Conservation (phyloP, 2,888 invertebrate species). For the Seira ritae region DNA sequence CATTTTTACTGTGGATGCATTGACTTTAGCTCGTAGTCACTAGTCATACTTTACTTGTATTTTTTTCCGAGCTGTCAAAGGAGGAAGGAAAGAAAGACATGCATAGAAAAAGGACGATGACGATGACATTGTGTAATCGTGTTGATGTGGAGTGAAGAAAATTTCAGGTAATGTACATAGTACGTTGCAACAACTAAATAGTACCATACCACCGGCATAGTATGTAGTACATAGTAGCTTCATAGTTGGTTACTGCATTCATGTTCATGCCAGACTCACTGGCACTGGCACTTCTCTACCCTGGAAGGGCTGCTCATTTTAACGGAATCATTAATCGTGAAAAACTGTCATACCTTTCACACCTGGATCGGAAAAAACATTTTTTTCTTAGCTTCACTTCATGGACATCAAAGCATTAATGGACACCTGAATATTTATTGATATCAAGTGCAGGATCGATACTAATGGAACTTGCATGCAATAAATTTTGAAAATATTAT, state of each 20-base stretch:
- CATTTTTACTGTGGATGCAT: background rate
- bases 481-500: too few species aligned
- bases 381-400: too few species aligned
- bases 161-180: too few species aligned
- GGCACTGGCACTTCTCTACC: too few species aligned
- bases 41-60: slow-evolving; percentile 33
- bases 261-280: slow-evolving; percentile 44
- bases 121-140: slow-evolving; percentile 49
- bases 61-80: slow-evolving; percentile 55
- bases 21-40: background rate
- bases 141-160: background rate
- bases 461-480: too few species aligned
- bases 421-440: too few species aligned
- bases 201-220: background rate
- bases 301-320: slow-evolving; percentile 69
- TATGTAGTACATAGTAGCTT: background rate
- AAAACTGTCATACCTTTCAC: slow-evolving; percentile 71
- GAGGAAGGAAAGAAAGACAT: slow-evolving; percentile 45
- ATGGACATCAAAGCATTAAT: too few species aligned
- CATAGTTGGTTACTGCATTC: too few species aligned
- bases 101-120: slow-evolving; percentile 64
- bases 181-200: background rate
- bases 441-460: too few species aligned
- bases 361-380: slow-evolving; percentile 73
- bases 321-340: slow-evolving; percentile 69